Evolutionary conservation across 2,888 invertebrate genomes (phyloP), one percentile per base, ranked within the genome.

Genomic region (Nematopogon swammerdamellus): DNA sequence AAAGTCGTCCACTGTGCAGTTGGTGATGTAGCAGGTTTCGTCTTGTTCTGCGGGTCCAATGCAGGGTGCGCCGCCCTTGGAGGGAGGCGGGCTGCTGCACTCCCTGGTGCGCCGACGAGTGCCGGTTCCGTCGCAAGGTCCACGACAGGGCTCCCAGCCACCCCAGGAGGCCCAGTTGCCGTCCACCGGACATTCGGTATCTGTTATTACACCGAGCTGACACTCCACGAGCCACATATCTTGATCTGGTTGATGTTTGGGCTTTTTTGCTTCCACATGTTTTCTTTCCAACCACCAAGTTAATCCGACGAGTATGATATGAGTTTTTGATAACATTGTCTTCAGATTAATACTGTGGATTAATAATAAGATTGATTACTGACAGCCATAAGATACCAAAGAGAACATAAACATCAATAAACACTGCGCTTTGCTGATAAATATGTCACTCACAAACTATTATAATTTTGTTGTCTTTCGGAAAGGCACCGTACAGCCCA

Each of bases 111-210:
- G 65, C 44, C 57, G 65, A 18, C 68, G 69, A 48, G 69, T 68
- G 1, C 82, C 82, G 4, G 65, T 56, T 49, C 67, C 69, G 29
- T 80, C 81, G 55, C 82, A 82, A n/a, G 63, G 56, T 6, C 82
- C 82, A 11, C 58, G 63, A 53, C 82, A 82, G 0, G 58, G 47
- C 0, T 71, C 68, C 82, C 82, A 82, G 0, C 67, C 50, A 6
- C 64, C 62, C 82, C 82, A 82, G 1, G 70, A 54, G 0, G 72
- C 64, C 82, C 82, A 82, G 14, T 72, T 72, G 14, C 81, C 82
- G 49, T 81, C 77, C 3, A 75, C 60, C 1, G 81, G 80, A 50
- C 75, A 80, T 1, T 72, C 70, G 1, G 62, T 50, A 51, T 76
- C 76, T 3, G 60, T 51, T 42, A 70, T 64, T 2, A 74, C 59